Percentiles rank a stretch among this genome's conserved stretches.
Evolutionary conservation across 2,888 invertebrate species (phyloP).

Genomic region (Trichogramma evanescens): DNA sequence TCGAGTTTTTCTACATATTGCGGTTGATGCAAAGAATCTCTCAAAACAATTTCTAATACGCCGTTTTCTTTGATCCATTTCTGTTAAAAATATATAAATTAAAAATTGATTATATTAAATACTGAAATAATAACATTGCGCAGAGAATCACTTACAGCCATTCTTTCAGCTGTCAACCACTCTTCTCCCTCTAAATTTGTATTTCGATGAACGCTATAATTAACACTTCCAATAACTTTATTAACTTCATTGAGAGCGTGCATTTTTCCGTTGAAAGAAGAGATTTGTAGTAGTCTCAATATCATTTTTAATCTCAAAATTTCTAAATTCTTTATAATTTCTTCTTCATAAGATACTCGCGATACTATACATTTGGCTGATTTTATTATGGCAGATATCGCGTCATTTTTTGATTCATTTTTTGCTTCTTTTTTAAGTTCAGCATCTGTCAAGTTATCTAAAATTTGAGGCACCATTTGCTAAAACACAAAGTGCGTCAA

Average conservation of each 20-base stretch:
- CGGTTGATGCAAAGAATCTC: conserved; percentile 94
- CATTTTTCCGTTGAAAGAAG: conserved; percentile 98
- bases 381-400: conserved; percentile 89
- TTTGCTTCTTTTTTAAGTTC: conserved; percentile 93
- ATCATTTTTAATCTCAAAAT: conserved; percentile 96
- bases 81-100: conserved; percentile 44
- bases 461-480: conserved; percentile 83
- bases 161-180: conserved; percentile 87
- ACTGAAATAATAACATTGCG: background rate
- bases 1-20: conserved; percentile 97
- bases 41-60: conserved; percentile 87
- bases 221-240: conserved; percentile 86
- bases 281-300: conserved; percentile 85
- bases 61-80: conserved; percentile 94
- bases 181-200: conserved; percentile 73
- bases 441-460: conserved; percentile 90
- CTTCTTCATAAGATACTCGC: conserved; percentile 78
- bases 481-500: conserved; percentile 40
- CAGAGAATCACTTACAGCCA: conserved; percentile 66
- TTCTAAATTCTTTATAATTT: conserved; percentile 72
- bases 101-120: background rate
- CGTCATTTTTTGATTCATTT: conserved; percentile 92
- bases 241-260: conserved; percentile 97
- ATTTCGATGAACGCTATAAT: conserved; percentile 77
- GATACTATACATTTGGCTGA: conserved; percentile 84